Base-by-base conservation (phyloP, 64 coral and sea anemone genomes). In the Montipora cactus region DNA sequence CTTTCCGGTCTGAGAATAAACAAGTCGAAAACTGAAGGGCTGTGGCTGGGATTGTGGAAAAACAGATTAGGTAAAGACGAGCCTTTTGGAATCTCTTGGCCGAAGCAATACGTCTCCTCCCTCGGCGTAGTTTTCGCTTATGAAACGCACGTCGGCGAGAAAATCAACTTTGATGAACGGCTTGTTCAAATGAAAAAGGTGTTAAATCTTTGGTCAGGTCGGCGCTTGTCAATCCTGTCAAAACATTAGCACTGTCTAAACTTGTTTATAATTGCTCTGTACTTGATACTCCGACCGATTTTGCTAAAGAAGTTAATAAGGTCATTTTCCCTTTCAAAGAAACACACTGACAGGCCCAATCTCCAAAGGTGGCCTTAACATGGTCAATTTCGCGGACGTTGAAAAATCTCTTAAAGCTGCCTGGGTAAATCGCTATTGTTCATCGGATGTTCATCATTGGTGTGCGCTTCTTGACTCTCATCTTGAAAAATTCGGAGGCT, bases 1-100 rank as follows among this genome's bases (percentile, higher is more conserved):
- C 57, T 75, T 48, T 89, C 87, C 0, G 53, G 87, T 1, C 62
- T 89, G 50, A 89, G 78, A 20, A 44, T 78, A 45, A 66, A 89
- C 49, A 89, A 89, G 25, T 89, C 51, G 2, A 89, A 89, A 62
- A 78, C 51, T 2, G 74, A 89, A 76, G 87, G 57, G 8, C 44
- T 79, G 64, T 88, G 73, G 49, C 0, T 87, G 47, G 74, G 74
- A 46, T 14, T 1, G 25, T 76, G 74, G 74, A 76, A 76, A 45
- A 14, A 8, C 14, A 13, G 74, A 76, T 4, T 16, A 76, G 74
- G 74, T 1, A 76, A 76, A 46, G 74, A 76, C 4, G 44, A 76
- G 74, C 44, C 44, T 46, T 76, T 51, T 21, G 47, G 48, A 14
- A 51, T 79, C 22, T 49, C 49, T 48, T 79, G 77, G 49, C 49